Base-by-base conservation (phyloP, 2,797 vertebrate genomes). In the Propithecus perrieri region DNA sequence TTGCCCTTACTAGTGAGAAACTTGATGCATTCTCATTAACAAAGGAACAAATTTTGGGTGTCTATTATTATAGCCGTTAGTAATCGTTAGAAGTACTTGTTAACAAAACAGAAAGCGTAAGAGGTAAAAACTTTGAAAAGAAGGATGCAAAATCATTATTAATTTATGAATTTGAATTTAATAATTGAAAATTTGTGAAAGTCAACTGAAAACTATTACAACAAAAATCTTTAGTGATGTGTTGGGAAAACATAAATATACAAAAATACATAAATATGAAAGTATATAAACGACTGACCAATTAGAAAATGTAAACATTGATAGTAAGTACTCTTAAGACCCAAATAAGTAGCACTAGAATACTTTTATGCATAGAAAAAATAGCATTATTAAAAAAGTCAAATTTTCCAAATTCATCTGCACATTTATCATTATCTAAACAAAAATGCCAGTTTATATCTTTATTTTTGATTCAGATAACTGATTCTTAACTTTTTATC, bases 141-240 rank as follows among this genome's bases (percentile, higher is more conserved):
- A 55, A 79, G 14, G 38, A 88, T 85, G 20, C 3, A 59, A 95
- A 48, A 67, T 65, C 6, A 90, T 65, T 69, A 43, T 3, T 59
- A 90, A 91, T 33, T 55, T 12, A 84, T 13, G 61, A n/a, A 80
- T 46, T 76, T 93, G 81, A 92, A 96, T 75, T 79, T 10, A 87
- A 57, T 74, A 20, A 35, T 61, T 33, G 10, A 94, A 57, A 94
- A 69, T 1, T n/a, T 78, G 4, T 72, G 9, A 88, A 92, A 85
- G 14, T 65, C 53, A 84, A 18, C 8, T 28, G 7, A 85, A 59
- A 89, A 57, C 2, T 30, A 20, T 17, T 59, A 30, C 0, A 83
- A 91, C 28, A 69, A 95, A 91, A 84, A 33, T 10, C 43, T 89
- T 88, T 63, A 10, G 0, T 65, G 74, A 74, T 28, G 6, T 30